Base-by-base conservation (phyloP, 2,797 vertebrate genomes). In the Erethizon dorsatum region DNA sequence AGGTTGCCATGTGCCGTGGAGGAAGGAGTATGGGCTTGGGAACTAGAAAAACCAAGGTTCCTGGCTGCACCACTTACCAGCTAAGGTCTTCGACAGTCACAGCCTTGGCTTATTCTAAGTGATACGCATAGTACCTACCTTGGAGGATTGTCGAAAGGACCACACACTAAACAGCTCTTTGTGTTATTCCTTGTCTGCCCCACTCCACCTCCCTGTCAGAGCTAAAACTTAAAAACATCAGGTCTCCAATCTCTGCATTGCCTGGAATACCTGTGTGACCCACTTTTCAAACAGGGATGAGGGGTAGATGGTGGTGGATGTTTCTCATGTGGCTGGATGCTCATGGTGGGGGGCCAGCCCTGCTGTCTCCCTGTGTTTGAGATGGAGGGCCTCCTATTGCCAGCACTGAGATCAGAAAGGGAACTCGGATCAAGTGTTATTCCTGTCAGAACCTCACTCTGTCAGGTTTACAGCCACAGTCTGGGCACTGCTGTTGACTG, bases 311-410 rank as follows among this genome's bases (percentile, higher is more conserved):
- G 37, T 1, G 50, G 11, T 20, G 33, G 33, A 24, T 12, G 0
- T 78, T 71, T 78, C 17, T 18, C 6, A 14, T 77, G 6, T 3
- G 6, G 31, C 11, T 15, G 41, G 10, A 5, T 2, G 54, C 41
- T 18, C 0, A 0, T 6, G 17, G 6, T 37, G 4, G 3, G 61
- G 61, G 7, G 0, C 11, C 59, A 9, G 24, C 31, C n/a, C 33
- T n/a, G n/a, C 79, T 31, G 28, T 13, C 5, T 31, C 54, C 50
- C 73, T 80, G n/a, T n/a, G 17, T 37, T 71, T 83, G 82, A 56
- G 47, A 20, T 79, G 31, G 22, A 45, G 45, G 61, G 77, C 56
- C 41, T n/a, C 33, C 78, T 6, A n/a, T 47, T 28, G 15, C 75
- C 63, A 73, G 37, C 47, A 17, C 80, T 95, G 61, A 86, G n/a